Evolutionary conservation across 2,797 vertebrate species (phyloP), one percentile per base, ranked within the genome.

Genomic region (Lophius americanus): DNA sequence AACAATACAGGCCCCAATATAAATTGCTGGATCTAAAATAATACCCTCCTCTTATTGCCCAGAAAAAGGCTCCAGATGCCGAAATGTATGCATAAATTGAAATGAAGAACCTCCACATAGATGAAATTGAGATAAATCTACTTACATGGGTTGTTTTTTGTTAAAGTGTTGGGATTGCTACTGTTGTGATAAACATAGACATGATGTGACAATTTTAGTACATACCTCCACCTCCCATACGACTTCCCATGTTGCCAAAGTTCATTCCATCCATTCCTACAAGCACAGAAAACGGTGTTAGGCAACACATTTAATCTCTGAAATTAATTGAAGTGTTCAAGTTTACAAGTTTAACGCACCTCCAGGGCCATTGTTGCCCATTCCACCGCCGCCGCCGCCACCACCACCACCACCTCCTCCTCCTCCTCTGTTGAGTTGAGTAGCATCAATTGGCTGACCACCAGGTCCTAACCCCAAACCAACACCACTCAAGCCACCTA

Each of bases 261-360:
- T 95, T 95, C 95, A 98, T 96, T 88, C 95, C 95, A 92, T 98
- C 97, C 94, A 98, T 96, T 88, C 96, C 97, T 99, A 88, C 70
- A 92, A 91, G 74, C 66, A 75, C 91, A 1, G 83, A 44, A 0
- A 38, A 5, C n/a, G 7, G 46, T 7, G 6, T 41, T 82, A 7
- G 85, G 54, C 5, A 8, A 52, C 13, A 0, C 5, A 37, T 4
- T 46, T 8, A 1, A n/a, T 1, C 12, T 0, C 2, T 3, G 1
- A 32, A 6, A 51, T 48, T 38, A 5, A 37, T 6, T 46, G 0
- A 52, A 48, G 3, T 3, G 5, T 23, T 13, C 1, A 6, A 13
- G 3, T 33, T 49, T 2, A 1, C 35, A 23, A 3, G 0, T 33
- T 81, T 86, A 23, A 23, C 23, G 23, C 2, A 93, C 94, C 93